These are phyloP conservation scores for Centropyge bicolor DNA, from an alignment of 2,797 vertebrate species.

Conservation along the genomic window DNA sequence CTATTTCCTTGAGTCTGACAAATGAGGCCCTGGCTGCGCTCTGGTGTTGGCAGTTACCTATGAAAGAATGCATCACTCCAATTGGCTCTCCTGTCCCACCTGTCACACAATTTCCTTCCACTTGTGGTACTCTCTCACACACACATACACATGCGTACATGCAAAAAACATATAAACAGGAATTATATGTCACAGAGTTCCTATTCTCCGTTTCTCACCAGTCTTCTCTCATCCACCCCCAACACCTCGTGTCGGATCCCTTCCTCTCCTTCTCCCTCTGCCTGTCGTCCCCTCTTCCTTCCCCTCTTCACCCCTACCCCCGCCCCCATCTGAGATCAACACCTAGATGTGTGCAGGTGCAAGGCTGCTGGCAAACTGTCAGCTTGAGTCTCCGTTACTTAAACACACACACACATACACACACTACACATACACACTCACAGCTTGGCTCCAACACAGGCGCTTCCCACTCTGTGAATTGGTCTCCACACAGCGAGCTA, in stretches of 20 bases:
- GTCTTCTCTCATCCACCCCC: conserved; percentile 64
- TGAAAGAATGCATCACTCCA: conserved; percentile 82
- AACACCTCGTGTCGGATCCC: conserved; percentile 59
- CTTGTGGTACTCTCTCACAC: conserved; percentile 25
- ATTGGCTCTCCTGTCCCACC: conserved; percentile 67
- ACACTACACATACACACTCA: conserved; percentile 45
- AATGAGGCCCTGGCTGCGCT: conserved; percentile 77
- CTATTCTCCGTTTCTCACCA: conserved; percentile 47
- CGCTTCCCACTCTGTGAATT: conserved; percentile 64
- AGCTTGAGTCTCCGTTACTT: conserved; percentile 79
- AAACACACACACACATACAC: conserved; percentile 53
- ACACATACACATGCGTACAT: background rate
- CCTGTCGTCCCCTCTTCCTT: conserved; percentile 42
- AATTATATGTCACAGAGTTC: conserved; percentile 64
- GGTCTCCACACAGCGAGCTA: conserved; percentile 70
- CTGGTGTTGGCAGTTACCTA: conserved; percentile 74
- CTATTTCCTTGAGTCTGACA: conserved; percentile 80
- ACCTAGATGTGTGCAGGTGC: conserved; percentile 83
- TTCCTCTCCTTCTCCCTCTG: conserved; percentile 53
- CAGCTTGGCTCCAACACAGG: conserved; percentile 68
- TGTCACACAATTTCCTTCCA: conserved; percentile 58
- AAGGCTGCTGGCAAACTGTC: conserved; percentile 84
- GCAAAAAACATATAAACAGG: conserved; percentile 54
- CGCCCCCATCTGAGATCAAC: conserved; percentile 72
- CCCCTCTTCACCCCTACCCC: conserved; percentile 37